phyloP scores from a whole-genome alignment of 2,113 vertebrate genomes.

The Sander lucioperca region DNA sequence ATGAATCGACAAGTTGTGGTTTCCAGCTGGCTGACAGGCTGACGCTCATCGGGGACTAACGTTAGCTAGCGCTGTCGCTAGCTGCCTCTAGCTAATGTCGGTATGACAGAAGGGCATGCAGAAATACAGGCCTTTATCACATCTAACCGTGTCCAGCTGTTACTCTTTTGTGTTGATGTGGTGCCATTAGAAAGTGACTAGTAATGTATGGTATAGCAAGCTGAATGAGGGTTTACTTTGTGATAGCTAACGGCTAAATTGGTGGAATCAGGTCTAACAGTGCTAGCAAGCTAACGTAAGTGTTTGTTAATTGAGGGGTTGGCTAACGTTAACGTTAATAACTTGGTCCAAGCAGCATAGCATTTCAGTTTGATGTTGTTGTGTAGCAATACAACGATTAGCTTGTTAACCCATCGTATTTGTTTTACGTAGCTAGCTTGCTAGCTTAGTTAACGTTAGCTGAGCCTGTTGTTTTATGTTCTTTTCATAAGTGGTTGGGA shows the following conservation, averaged over 20 bases:
- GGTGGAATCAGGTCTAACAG: constrained; percentile 55
- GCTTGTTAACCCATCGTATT: too few relatives aligned
- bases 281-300: constrained; percentile 45
- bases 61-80: constrained; percentile 52
- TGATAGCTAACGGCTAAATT: constrained; percentile 20
- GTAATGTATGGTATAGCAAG: background rate
- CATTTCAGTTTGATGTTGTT: background rate
- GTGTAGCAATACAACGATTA: rapidly evolving
- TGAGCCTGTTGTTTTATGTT: background rate
- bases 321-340: constrained; percentile 1
- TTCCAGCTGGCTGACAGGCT: constrained; percentile 56
- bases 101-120: constrained; percentile 3
- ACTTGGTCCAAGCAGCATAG: background rate
- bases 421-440: background rate
- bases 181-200: background rate
- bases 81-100: constrained; percentile 49
- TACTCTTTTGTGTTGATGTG: background rate
- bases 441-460: background rate
- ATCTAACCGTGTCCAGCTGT: background rate
- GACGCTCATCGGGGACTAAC: constrained; percentile 40
- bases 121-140: constrained; percentile 41
- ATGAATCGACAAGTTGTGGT: constrained; percentile 41
- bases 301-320: constrained; percentile 33
- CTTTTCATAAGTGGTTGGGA: background rate
- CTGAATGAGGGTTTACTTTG: constrained; percentile 19